Conservation (phyloP, 2,113 vertebrate genomes). For the Ptyas mucosa region DNA sequence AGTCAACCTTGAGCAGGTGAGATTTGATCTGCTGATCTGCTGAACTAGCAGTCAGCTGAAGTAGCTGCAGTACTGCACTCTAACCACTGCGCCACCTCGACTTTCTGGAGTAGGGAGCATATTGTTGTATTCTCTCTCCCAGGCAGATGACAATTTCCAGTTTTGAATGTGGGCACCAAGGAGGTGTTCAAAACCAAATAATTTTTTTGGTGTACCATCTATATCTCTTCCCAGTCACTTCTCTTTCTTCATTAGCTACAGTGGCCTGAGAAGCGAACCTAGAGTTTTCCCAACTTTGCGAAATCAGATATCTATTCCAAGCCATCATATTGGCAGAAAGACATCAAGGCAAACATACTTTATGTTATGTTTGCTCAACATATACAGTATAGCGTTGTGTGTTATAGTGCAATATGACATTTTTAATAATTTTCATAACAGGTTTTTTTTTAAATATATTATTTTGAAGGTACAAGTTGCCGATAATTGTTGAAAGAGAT, state of each 20-base stretch:
- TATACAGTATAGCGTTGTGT: no score
- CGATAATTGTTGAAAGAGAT: neutral
- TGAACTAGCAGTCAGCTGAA: no score
- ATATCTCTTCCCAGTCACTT: neutral
- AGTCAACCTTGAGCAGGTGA: no score
- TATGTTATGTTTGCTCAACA: neutral
- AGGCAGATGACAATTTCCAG: neutral
- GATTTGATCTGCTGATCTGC: no score
- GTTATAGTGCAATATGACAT: neutral
- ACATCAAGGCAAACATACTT: neutral
- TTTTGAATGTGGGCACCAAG: neutral
- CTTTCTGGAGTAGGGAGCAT: neutral
- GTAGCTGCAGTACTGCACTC: no score
- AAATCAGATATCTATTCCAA: neutral
- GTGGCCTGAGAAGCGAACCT: neutral
- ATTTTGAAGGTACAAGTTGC: neutral
- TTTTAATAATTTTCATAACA: neutral
- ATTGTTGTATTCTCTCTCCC: neutral
- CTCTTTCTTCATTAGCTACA: neutral
- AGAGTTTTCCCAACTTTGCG: neutral
- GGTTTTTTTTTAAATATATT: no score
- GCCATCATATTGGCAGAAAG: neutral
- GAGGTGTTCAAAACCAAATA: neutral
- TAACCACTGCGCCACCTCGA: no score
- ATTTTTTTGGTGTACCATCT: neutral